Base-by-base conservation (phyloP, 2,888 invertebrate species). In the Seladonia tumulorum region DNA sequence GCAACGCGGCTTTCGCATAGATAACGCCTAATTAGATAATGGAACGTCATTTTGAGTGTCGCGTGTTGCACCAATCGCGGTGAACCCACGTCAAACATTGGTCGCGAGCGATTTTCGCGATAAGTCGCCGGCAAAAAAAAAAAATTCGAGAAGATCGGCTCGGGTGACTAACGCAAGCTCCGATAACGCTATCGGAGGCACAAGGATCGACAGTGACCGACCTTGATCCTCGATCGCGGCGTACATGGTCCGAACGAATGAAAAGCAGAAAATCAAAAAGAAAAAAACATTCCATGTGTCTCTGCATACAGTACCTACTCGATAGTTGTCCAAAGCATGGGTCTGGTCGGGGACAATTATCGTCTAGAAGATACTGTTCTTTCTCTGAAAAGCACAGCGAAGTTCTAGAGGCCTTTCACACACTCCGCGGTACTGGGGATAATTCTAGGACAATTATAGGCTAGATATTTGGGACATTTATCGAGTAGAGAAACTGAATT, bases 11-110 rank as follows among this genome's bases (percentile, higher is more conserved):
- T 42, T 45, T 47, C 1, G 63, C 72, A 49, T 39, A 76, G 57
- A 72, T 74, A 77, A 70, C 74, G 22, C 1, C 18, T 14, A 49
- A 22, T 84, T 84, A 74, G 57, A 83, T 83, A 75, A 78, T 25
- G 1, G 2, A 29, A 16, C 16, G 39, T 14, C 29, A 4, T 78
- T 78, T 35, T 7, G 39, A 16, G 16, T 18, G 57, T 35, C 35
- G 22, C 39, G 16, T 63, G 7, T 63, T 29, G 25, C 16, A 63
- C 29, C 25, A 63, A 66, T 66, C 10, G 35, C 35, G 0, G 1
- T 16, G 29, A n/a, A 7, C 63, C 29, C 16, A 7, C 16, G 63
- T 60, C 25, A 25, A 60, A 60, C 60, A 60, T 25, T 12, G 7
- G 25, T 16, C 16, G 1, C 29, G 18, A 22, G 7, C 16, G 5